phyloP scores from a whole-genome alignment of 2,888 invertebrate genomes.

The Eledona agricola region DNA sequence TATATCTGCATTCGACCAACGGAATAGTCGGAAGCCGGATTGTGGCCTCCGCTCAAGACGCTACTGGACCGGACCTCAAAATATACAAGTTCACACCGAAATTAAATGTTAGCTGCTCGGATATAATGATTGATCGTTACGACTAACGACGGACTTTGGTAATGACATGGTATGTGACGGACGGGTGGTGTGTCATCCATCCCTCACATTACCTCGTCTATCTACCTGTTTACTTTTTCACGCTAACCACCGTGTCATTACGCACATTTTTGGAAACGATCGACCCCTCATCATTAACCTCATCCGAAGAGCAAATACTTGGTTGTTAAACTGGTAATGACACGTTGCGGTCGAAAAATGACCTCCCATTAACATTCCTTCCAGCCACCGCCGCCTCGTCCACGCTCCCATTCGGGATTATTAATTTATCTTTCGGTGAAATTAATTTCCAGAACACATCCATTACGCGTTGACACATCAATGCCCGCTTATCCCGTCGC shows the following conservation, averaged over 20 bases:
- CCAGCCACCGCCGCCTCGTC: slow-evolving; percentile 37
- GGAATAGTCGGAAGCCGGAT: slow-evolving; percentile 33
- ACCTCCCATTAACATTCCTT: slow-evolving; percentile 31
- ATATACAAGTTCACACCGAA: slow-evolving; percentile 50
- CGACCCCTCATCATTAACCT: too few species aligned
- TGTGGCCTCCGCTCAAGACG: slow-evolving; percentile 38
- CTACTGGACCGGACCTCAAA: slow-evolving; percentile 42
- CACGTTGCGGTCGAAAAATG: too few species aligned
- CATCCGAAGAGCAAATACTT: too few species aligned
- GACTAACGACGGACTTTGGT: slow-evolving; percentile 51
- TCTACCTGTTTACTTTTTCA: slow-evolving; percentile 48
- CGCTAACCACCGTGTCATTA: slow-evolving; percentile 41
- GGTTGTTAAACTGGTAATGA: too few species aligned
- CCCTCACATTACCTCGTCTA: slow-evolving; percentile 53
- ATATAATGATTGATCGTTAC: slow-evolving; percentile 55
- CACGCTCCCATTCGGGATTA: slow-evolving; percentile 47
- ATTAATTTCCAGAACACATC: slow-evolving; percentile 58
- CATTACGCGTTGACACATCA: slow-evolving; percentile 49
- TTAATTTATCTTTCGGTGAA: slow-evolving; percentile 57
- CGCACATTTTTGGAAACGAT: too few species aligned
- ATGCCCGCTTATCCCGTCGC: too few species aligned
- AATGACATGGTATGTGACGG: slow-evolving; percentile 55
- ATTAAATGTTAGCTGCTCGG: slow-evolving; percentile 51
- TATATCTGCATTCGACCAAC: slow-evolving; percentile 50
- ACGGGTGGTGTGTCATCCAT: slow-evolving; percentile 50